Evolutionary conservation across 2,113 vertebrate genomes (phyloP).

Genomic region (Climacteris rufus): DNA sequence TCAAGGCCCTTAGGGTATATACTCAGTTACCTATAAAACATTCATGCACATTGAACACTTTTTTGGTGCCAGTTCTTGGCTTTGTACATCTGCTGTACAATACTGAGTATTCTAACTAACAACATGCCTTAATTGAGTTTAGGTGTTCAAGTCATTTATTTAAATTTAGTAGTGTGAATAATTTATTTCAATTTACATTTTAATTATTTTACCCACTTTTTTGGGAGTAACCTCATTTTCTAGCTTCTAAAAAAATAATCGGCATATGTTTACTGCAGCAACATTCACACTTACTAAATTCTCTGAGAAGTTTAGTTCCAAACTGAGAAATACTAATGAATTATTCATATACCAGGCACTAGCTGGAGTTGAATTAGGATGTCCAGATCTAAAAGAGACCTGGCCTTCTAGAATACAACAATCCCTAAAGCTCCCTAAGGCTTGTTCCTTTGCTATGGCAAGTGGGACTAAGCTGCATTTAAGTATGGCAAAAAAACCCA

Average conservation of each 20-base stretch:
- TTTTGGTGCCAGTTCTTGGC: not conserved
- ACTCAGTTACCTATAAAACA: constrained; percentile 55
- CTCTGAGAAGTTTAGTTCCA: constrained; percentile 50
- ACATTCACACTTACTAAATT: constrained; percentile 47
- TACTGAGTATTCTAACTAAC: constrained; percentile 31
- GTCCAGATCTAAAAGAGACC: constrained; percentile 16
- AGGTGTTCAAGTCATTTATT: constrained; percentile 48
- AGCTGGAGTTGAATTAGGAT: constrained; percentile 30
- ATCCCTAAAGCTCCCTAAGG: not conserved
- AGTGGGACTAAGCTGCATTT: not conserved
- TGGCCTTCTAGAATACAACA: not conserved
- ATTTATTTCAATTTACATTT: constrained; percentile 75
- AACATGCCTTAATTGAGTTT: constrained; percentile 49
- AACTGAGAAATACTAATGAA: constrained; percentile 53
- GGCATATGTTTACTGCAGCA: constrained; percentile 64
- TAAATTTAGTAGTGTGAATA: constrained; percentile 72
- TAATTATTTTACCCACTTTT: constrained; percentile 68
- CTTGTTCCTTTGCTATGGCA: not conserved
- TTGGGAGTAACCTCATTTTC: constrained; percentile 65
- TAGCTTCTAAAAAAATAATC: constrained; percentile 50
- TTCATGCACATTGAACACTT: constrained; percentile 45
- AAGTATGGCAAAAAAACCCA: not conserved
- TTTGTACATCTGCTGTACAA: constrained; percentile 52
- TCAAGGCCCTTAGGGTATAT: constrained; percentile 38
- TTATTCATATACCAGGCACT: constrained; percentile 32